These are phyloP conservation scores for Myodes glareolus DNA, from an alignment of 2,113 vertebrate genomes.

Conservation along the genomic window DNA sequence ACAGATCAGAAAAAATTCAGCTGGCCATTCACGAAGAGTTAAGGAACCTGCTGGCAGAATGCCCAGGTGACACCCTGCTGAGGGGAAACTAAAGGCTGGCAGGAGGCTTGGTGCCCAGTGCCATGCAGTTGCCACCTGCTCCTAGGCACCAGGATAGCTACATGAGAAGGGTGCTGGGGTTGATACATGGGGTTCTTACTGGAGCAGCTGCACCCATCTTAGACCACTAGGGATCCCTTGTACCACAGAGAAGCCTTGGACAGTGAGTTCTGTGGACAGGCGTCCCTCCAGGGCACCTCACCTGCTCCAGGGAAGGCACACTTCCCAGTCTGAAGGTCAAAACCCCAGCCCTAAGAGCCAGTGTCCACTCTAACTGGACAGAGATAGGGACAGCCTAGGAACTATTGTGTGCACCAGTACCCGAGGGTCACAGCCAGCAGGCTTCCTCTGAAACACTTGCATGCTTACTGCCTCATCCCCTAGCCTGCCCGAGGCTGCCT, in stretches of 20 bases:
- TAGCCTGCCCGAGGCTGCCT: background rate
- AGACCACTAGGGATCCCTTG: background rate
- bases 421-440: background rate
- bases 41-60: background rate
- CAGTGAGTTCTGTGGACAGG: background rate
- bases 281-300: background rate
- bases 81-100: background rate
- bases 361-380: background rate
- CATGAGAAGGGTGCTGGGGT: background rate
- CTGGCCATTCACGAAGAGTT: background rate
- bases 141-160: background rate
- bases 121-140: background rate
- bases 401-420: background rate
- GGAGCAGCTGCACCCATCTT: background rate
- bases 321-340: background rate
- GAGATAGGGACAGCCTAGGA: background rate
- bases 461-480: background rate
- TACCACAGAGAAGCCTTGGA: no score
- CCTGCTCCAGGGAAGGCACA: background rate
- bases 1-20: background rate
- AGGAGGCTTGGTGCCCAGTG: background rate
- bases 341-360: fast-evolving
- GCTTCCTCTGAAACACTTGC: background rate
- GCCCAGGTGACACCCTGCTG: background rate
- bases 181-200: background rate